Conservation (phyloP, 2,888 invertebrate genomes). For the Invenusta paracnida region DNA sequence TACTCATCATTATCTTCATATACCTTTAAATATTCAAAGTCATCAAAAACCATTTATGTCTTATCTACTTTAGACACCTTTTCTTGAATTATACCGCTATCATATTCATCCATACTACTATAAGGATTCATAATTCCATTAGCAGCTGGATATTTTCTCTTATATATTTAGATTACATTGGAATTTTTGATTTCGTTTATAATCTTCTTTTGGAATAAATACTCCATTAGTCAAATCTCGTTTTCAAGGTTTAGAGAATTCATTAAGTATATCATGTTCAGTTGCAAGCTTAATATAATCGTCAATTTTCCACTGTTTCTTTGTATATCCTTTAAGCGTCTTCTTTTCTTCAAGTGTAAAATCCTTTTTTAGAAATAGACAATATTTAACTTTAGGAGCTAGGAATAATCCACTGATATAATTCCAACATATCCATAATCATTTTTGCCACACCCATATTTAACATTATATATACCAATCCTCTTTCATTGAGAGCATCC, state of each 20-base stretch:
- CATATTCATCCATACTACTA: neutral
- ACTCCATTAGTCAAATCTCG: constrained; percentile 27
- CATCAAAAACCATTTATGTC: neutral
- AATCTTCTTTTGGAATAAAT: neutral
- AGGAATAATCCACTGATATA: constrained; percentile 32
- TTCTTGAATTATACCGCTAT: neutral
- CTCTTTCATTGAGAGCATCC: constrained; percentile 18
- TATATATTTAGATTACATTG: constrained; percentile 30
- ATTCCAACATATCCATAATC: constrained; percentile 39
- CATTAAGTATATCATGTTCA: neutral
- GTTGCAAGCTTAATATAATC: constrained; percentile 34
- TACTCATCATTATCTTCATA: neutral
- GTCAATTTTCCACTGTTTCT: constrained; percentile 16
- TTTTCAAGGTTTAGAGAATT: constrained; percentile 28
- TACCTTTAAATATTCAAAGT: neutral
- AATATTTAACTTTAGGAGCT: constrained; percentile 40
- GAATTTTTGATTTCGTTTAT: constrained; percentile 7
- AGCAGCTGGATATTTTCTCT: constrained; percentile 25
- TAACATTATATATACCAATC: constrained; percentile 1
- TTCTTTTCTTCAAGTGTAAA: constrained; percentile 32
- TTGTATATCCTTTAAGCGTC: constrained; percentile 38
- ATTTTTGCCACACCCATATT: constrained; percentile 19
- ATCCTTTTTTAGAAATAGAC: constrained; percentile 24
- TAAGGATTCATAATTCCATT: constrained; percentile 38
- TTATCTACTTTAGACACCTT: neutral